Evolutionary conservation across 30 jellyfish, hydroid and myxozoan species (phyloP).

Genomic region (Nemopilema nomurai): DNA sequence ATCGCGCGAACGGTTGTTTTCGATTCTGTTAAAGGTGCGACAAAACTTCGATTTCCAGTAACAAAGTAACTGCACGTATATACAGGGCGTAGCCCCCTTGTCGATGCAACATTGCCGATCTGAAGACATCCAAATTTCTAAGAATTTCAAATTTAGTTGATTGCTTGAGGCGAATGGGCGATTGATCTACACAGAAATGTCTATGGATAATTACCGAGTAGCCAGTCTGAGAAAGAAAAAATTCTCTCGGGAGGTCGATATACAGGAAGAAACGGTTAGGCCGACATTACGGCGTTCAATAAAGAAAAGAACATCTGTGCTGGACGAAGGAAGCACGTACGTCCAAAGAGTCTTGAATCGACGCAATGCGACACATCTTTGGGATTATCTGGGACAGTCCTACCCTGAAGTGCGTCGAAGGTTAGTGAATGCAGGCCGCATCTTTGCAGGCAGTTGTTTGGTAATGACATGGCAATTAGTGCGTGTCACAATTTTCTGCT

Average conservation of each 20-base stretch:
- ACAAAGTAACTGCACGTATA: too few relatives aligned
- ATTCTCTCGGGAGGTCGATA: too few relatives aligned
- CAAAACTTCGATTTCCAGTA: too few relatives aligned
- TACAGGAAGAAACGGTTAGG: slow-evolving; percentile 7
- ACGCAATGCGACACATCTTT: slow-evolving; percentile 20
- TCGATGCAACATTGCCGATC: neutral
- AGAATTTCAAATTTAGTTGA: too few relatives aligned
- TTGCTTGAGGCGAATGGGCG: too few relatives aligned
- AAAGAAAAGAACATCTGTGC: slow-evolving; percentile 13
- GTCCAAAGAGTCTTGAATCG: slow-evolving; percentile 1
- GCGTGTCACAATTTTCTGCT: too few relatives aligned
- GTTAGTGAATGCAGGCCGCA: slow-evolving; percentile 11
- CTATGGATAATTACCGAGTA: too few relatives aligned
- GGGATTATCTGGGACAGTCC: slow-evolving; percentile 42
- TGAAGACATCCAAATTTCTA: too few relatives aligned
- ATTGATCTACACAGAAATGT: too few relatives aligned
- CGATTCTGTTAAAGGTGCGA: neutral
- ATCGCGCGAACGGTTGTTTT: neutral
- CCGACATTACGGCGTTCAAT: slow-evolving; percentile 16
- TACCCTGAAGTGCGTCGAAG: slow-evolving; percentile 53
- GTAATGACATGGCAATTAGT: neutral
- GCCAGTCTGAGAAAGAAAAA: too few relatives aligned
- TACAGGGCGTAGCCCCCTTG: neutral
- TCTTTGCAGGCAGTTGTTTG: neutral
- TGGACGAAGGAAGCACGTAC: slow-evolving; percentile 5